Percentiles rank a stretch among this genome's conserved stretches.
Conservation (phyloP, 1,140 invertebrate genomes). For the Nilaparvata lugens region DNA sequence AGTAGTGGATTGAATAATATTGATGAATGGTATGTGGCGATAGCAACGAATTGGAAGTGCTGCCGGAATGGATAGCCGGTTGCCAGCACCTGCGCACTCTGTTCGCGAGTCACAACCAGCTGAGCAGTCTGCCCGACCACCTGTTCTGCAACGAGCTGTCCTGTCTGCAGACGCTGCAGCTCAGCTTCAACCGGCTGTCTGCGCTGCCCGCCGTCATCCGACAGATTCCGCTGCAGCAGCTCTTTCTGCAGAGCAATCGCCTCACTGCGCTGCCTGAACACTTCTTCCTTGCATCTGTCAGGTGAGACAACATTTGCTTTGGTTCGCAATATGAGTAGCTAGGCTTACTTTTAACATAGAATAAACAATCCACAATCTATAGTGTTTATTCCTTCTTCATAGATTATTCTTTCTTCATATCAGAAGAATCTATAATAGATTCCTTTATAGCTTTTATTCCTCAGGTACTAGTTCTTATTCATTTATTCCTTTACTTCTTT, state of each 20-base stretch:
- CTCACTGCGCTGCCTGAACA: conserved; percentile 59
- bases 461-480: no score
- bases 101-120: conserved; percentile 62
- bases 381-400: background rate
- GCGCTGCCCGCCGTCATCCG: conserved; percentile 58
- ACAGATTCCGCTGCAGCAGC: conserved; percentile 48
- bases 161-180: conserved; percentile 55
- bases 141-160: conserved; percentile 60
- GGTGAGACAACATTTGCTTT: no score
- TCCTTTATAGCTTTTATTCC: no score
- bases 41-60: conserved; percentile 57
- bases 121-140: conserved; percentile 58
- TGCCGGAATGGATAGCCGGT: conserved; percentile 70
- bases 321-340: no score
- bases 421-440: no score
- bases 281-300: conserved; percentile 60
- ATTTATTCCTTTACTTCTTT: no score
- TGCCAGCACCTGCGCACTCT: conserved; percentile 60
- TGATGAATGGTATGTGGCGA: background rate
- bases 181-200: conserved; percentile 65
- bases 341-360: background rate
- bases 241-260: conserved; percentile 68
- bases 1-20: no score
- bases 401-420: background rate
- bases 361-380: background rate